These are phyloP conservation scores for Stenichneumon culpator DNA, from an alignment of 2,888 invertebrate species.

Conservation along the genomic window DNA sequence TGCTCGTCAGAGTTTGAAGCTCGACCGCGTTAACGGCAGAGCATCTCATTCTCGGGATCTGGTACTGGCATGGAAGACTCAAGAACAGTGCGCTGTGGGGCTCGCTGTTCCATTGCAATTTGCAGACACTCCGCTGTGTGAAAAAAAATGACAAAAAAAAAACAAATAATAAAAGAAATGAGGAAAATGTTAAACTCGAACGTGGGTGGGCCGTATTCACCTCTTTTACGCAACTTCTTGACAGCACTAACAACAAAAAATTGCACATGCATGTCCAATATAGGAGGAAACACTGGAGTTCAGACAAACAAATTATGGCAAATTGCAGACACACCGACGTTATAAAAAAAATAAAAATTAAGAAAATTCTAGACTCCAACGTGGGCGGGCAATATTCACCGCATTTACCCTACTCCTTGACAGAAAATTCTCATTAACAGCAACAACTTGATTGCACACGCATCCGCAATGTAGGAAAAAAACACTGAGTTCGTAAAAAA, in stretches of 20 bases:
- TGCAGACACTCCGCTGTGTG: neutral
- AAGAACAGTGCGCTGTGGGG: neutral
- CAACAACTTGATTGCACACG: neutral
- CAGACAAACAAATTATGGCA: neutral
- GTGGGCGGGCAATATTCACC: too few relatives aligned
- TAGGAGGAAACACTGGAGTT: neutral
- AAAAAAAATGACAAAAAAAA: neutral
- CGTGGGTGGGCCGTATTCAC: too few relatives aligned
- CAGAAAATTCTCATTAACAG: too few relatives aligned
- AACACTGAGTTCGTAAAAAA: neutral
- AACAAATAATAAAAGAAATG: neutral
- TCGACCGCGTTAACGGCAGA: conserved; percentile 7
- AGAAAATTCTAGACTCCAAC: neutral
- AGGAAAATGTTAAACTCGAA: neutral
- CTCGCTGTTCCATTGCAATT: neutral
- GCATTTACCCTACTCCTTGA: too few relatives aligned
- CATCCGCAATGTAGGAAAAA: neutral
- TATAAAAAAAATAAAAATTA: neutral
- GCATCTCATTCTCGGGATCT: neutral
- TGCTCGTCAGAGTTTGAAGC: conserved; percentile 21
- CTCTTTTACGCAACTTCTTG: too few relatives aligned
- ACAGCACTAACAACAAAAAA: too few relatives aligned
- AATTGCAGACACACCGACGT: too few relatives aligned
- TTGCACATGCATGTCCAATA: too few relatives aligned
- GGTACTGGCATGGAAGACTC: neutral